A percentile compares a stretch with the other conserved stretches of the same genome.
phyloP scores from a whole-genome alignment of 2,113 vertebrate species.

The Coturnix japonica region DNA sequence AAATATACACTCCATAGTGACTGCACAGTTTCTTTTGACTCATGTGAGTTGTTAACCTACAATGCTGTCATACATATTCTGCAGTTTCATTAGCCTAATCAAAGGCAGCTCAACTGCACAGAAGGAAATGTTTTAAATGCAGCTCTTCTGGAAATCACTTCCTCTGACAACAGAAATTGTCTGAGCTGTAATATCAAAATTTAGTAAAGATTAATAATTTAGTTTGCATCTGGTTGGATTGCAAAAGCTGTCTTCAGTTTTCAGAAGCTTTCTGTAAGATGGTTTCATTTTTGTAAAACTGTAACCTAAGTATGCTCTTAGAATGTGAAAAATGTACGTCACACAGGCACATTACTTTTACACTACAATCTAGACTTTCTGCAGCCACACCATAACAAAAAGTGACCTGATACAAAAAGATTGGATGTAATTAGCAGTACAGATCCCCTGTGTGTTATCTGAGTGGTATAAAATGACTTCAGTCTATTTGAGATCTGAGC shows the following conservation, averaged over 20 bases:
- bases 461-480: not conserved
- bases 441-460: not conserved
- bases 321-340: not conserved
- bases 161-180: not conserved
- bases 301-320: not conserved
- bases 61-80: not conserved
- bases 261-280: not conserved
- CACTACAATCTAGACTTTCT: not conserved
- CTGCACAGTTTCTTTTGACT: not conserved
- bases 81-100: not conserved
- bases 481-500: not conserved
- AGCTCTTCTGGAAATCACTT: not conserved
- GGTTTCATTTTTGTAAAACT: not conserved
- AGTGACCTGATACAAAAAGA: not conserved
- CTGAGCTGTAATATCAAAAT: not conserved
- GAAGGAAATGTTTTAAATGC: not conserved
- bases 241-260: not conserved
- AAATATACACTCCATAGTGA: not conserved
- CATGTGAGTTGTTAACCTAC: not conserved
- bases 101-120: slow-evolving; percentile 12
- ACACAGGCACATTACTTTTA: accelerated
- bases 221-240: not conserved
- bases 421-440: not conserved
- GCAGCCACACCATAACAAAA: not conserved
- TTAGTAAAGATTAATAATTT: slow-evolving; percentile 29